Percentiles rank a stretch among this genome's conserved stretches.
Conservation (phyloP, 1,140 invertebrate genomes). For the Cotesia chilonis region DNA sequence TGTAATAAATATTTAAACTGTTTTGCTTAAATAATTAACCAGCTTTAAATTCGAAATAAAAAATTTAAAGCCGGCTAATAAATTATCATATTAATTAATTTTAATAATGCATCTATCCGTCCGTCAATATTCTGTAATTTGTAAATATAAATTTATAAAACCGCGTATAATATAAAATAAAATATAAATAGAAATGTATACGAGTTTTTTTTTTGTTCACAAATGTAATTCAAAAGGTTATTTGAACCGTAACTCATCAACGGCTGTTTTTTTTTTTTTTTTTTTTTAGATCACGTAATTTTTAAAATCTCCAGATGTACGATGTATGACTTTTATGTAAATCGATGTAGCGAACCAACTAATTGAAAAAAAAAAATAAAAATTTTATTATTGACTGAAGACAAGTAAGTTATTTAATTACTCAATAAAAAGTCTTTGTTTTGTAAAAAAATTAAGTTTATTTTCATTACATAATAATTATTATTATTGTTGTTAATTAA, state of each 20-base stretch:
- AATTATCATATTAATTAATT: no score
- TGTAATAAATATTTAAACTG: no score
- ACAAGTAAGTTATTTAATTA: neutral
- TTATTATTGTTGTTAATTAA: constrained; percentile 58
- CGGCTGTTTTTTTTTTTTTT: constrained; percentile 16
- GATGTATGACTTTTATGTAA: neutral
- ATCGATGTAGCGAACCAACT: neutral
- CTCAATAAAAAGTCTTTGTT: constrained; percentile 2
- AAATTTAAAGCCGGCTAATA: no score
- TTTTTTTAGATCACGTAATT: neutral
- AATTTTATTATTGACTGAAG: neutral
- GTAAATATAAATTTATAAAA: no score
- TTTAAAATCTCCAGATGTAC: neutral
- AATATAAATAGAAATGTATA: no score
- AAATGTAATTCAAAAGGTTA: neutral
- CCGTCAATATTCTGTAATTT: no score
- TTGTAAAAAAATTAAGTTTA: constrained; percentile 17
- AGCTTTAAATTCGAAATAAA: no score
- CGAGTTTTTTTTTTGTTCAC: no score
- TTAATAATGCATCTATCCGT: no score
- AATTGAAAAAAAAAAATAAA: constrained; percentile 5
- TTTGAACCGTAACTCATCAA: constrained; percentile 13
- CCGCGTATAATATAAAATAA: no score
- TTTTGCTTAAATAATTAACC: no score
- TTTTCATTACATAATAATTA: constrained; percentile 20